Evolutionary conservation across 1,140 invertebrate species (phyloP).

Genomic region (Eubasilissa regina): DNA sequence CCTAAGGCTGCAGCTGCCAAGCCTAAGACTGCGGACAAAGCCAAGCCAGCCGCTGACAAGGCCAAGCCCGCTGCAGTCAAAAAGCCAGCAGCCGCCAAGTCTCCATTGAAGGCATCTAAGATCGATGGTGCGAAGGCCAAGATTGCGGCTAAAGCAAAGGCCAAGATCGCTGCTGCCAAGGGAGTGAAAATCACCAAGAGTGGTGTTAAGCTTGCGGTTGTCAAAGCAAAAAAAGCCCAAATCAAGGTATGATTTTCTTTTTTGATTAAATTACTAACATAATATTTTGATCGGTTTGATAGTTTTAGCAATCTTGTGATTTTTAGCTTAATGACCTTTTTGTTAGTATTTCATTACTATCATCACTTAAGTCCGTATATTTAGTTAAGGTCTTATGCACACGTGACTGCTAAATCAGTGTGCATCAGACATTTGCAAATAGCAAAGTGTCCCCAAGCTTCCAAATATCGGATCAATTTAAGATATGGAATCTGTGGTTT

Average conservation of each 20-base stretch:
- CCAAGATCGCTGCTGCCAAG: conserved; percentile 64
- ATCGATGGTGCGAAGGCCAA: conserved; percentile 69
- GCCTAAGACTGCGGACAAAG: conserved; percentile 68
- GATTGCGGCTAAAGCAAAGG: conserved; percentile 67
- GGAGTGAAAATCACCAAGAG: conserved; percentile 52
- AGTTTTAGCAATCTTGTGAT: too few species aligned
- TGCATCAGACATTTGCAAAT: too few species aligned
- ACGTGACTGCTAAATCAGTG: too few species aligned
- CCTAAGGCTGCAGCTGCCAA: conserved; percentile 75
- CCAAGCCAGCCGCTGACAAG: conserved; percentile 70
- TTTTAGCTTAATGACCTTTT: too few species aligned
- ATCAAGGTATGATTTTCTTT: conserved; percentile 78
- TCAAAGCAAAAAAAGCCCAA: conserved; percentile 81
- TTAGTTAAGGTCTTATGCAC: too few species aligned
- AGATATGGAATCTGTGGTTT: too few species aligned
- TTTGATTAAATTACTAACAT: too few species aligned
- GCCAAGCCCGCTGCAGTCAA: conserved; percentile 62
- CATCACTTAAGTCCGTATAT: too few species aligned
- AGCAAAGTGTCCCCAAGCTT: too few species aligned
- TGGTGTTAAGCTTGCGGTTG: conserved; percentile 60
- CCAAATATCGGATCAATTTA: too few species aligned
- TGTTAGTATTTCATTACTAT: too few species aligned
- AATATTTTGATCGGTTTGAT: too few species aligned
- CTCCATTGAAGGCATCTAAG: conserved; percentile 64
- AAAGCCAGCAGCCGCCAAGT: conserved; percentile 54